Evolutionary conservation across 2,888 invertebrate species (phyloP).

Genomic region (Rapana venosa): DNA sequence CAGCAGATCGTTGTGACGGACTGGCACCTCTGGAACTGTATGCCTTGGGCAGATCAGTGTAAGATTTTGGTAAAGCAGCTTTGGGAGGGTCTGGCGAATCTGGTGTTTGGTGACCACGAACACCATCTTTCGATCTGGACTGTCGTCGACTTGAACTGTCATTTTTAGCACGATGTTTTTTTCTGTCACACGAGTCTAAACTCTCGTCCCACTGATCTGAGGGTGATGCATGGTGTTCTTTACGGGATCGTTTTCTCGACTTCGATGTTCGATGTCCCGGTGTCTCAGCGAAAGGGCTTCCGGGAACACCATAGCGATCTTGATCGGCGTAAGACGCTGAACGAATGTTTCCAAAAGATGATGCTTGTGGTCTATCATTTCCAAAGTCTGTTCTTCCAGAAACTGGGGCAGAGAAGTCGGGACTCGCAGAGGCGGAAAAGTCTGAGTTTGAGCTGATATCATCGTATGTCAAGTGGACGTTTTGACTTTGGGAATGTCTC

Average conservation of each 20-base stretch:
- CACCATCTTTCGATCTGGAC: conserved; percentile 26
- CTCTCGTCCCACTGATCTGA: not conserved
- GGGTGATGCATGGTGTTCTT: conserved; percentile 22
- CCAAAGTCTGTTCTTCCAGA: conserved; percentile 27
- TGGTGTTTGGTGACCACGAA: not conserved
- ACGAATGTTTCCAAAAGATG: conserved; percentile 57
- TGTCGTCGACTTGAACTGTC: not conserved
- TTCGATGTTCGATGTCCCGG: conserved; percentile 28
- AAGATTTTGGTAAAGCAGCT: conserved; percentile 55
- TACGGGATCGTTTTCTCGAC: conserved; percentile 30
- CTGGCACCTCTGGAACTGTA: conserved; percentile 49
- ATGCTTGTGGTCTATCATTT: conserved; percentile 19
- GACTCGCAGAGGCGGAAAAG: conserved; percentile 49
- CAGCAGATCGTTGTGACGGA: conserved; percentile 51
- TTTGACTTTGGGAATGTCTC: conserved; percentile 50
- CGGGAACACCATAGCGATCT: conserved; percentile 67
- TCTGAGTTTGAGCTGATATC: conserved; percentile 72
- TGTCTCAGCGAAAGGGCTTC: conserved; percentile 25
- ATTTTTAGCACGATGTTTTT: conserved; percentile 14
- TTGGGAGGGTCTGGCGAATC: not conserved
- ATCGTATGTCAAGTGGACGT: conserved; percentile 60
- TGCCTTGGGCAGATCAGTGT: conserved; percentile 68
- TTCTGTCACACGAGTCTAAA: not conserved
- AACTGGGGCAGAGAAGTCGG: conserved; percentile 3
- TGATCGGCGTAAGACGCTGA: conserved; percentile 56